A percentile compares a stretch with the other conserved stretches of the same genome.
These are phyloP conservation scores for Mola mola DNA, from an alignment of 2,113 vertebrate genomes.

Conservation along the genomic window DNA sequence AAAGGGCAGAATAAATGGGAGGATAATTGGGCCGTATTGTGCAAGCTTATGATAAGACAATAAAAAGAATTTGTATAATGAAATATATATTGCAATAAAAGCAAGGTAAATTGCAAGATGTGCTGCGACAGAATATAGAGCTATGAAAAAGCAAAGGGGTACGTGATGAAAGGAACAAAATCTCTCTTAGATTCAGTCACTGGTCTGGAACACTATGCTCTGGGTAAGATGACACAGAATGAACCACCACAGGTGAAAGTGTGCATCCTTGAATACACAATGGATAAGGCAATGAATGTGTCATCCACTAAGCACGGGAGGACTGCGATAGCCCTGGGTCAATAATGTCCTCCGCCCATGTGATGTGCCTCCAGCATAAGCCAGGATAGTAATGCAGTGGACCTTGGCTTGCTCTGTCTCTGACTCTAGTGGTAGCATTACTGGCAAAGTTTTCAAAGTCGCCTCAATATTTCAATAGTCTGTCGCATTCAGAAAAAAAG, in stretches of 20 bases:
- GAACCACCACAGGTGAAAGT: neutral
- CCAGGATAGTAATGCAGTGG: no score
- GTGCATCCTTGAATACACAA: conserved; percentile 1
- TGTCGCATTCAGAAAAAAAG: neutral
- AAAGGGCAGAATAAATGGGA: conserved; percentile 12
- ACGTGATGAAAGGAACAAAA: no score
- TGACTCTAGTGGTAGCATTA: neutral
- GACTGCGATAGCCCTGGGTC: neutral
- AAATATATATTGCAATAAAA: neutral
- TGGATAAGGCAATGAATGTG: neutral
- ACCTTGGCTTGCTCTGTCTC: neutral
- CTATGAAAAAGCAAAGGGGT: no score
- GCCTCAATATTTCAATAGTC: neutral
- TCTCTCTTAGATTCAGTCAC: no score
- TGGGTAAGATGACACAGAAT: conserved; percentile 4
- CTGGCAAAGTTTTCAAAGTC: neutral
- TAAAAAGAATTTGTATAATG: conserved; percentile 18
- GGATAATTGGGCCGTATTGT: conserved; percentile 25
- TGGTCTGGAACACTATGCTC: conserved; percentile 10
- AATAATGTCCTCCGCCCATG: no score
- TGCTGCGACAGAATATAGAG: no score
- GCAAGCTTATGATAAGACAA: neutral
- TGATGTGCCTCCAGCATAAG: no score
- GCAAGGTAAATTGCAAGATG: no score
- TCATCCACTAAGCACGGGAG: neutral